These are phyloP conservation scores for Myotis brandtii DNA, from an alignment of 2,113 vertebrate genomes.

Conservation along the genomic window DNA sequence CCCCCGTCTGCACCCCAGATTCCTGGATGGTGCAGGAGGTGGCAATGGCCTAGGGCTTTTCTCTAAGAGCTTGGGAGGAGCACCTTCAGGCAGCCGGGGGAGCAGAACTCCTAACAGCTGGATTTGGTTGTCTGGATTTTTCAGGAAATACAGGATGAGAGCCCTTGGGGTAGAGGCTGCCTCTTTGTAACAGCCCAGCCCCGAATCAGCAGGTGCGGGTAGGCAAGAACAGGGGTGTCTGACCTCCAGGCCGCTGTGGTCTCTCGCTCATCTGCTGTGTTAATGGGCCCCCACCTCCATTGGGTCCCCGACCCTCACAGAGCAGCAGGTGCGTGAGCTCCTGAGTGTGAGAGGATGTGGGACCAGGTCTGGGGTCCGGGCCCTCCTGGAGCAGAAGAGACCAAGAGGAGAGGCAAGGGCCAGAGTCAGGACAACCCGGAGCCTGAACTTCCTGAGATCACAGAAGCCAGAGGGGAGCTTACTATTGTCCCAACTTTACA, in stretches of 20 bases:
- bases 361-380: background rate
- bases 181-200: too few species aligned
- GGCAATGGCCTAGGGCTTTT: background rate
- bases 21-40: background rate
- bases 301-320: background rate
- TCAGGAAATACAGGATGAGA: too few species aligned
- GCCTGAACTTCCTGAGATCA: background rate
- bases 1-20: accelerated
- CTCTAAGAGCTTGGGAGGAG: background rate
- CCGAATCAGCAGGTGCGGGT: background rate
- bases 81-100: background rate
- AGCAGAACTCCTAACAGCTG: background rate
- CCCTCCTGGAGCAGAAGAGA: background rate
- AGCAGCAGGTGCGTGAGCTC: background rate
- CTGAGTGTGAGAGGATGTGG: background rate
- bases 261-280: background rate
- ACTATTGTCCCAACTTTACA: background rate
- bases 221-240: background rate
- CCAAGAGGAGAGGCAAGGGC: background rate
- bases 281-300: background rate
- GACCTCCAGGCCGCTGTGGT: background rate
- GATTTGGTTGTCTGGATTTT: background rate
- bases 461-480: background rate
- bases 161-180: background rate
- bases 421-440: background rate